Evolutionary conservation across 2,113 vertebrate species (phyloP).

Genomic region (Cygnus buccinator): DNA sequence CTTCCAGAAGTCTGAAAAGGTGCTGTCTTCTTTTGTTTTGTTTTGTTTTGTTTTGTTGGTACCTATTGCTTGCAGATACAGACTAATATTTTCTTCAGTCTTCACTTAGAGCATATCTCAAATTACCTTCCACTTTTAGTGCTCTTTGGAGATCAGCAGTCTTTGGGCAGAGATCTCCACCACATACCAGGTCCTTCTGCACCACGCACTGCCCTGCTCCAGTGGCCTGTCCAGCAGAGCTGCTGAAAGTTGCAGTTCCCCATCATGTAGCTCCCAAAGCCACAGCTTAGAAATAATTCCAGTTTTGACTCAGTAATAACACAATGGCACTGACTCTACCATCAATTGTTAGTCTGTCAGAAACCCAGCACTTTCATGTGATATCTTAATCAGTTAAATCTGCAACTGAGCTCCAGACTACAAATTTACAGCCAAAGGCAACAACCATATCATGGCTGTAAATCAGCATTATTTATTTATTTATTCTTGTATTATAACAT

Average conservation of each 20-base stretch:
- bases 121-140: neutral
- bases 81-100: neutral
- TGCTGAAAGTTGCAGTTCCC: neutral
- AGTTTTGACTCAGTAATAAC: neutral
- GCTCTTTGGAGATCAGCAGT: accelerated
- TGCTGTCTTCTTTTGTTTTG: neutral
- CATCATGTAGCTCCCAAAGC: neutral
- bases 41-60: neutral
- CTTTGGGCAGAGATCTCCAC: neutral
- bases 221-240: neutral
- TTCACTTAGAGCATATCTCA: neutral
- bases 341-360: neutral
- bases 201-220: neutral
- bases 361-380: neutral
- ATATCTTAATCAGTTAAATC: neutral
- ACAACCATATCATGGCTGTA: neutral
- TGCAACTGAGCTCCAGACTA: neutral
- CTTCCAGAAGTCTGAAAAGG: neutral
- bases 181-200: neutral
- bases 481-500: neutral
- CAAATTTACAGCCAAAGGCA: constrained; percentile 39
- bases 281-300: neutral
- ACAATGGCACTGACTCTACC: neutral
- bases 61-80: neutral
- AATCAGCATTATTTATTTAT: neutral